Evolutionary conservation across 2,113 vertebrate genomes (phyloP).

Genomic region (Puffinus mauretanicus): DNA sequence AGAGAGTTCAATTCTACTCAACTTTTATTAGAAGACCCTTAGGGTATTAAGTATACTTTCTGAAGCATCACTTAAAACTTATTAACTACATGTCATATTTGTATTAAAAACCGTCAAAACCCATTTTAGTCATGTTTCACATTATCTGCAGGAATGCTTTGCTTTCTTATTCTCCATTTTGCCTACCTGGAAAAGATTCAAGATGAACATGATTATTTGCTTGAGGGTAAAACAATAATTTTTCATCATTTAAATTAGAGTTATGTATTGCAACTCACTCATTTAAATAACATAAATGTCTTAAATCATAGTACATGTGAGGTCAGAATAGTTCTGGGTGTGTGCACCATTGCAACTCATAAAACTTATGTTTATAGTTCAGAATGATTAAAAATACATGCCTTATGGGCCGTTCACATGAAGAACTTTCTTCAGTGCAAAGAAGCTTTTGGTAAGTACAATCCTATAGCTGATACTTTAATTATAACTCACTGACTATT

Average conservation of each 20-base stretch:
- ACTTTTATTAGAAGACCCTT: conserved; percentile 21
- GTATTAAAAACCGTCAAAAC: not conserved
- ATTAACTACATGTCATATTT: conserved; percentile 18
- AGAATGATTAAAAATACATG: conserved; percentile 20
- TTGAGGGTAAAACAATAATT: conserved; percentile 49
- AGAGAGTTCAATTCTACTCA: not conserved
- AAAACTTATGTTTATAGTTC: not conserved
- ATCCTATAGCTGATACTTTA: not conserved
- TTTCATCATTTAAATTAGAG: conserved; percentile 39
- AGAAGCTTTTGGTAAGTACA: not conserved
- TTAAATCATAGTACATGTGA: conserved; percentile 23
- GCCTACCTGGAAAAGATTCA: conserved; percentile 36
- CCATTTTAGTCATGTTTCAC: not conserved
- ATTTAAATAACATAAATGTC: conserved; percentile 54
- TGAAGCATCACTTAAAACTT: conserved; percentile 1
- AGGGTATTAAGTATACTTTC: conserved; percentile 16
- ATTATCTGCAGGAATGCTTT: conserved; percentile 31
- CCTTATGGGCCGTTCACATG: not conserved
- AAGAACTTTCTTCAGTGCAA: not conserved
- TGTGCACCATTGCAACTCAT: conserved; percentile 13
- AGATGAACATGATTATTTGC: conserved; percentile 33
- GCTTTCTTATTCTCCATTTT: not conserved
- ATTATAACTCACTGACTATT: not conserved
- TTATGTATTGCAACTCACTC: conserved; percentile 35
- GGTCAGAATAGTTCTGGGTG: conserved; percentile 42